Base-by-base conservation (phyloP, 2,888 invertebrate species). In the Acholoe squamosa region DNA sequence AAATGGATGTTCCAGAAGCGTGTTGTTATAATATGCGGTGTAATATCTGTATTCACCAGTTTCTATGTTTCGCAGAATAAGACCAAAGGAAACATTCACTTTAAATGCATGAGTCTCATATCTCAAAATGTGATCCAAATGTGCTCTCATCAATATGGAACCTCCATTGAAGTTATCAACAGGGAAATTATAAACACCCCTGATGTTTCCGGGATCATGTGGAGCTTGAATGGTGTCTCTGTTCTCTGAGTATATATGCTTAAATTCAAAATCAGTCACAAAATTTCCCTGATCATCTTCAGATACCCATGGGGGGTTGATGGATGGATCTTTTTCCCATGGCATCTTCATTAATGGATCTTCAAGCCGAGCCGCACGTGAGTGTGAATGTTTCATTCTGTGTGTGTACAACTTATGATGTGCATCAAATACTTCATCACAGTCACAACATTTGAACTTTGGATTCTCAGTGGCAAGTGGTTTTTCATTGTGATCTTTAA, bases 11-110 rank as follows among this genome's bases (percentile, higher is more conserved):
- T 84, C n/a, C 12, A 84, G 33, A 0, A 84, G 1, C n/a, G 34
- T 31, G 25, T 61, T 61, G 19, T 84, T 84, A 19, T 22, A 84
- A 43, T 52, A 51, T 19, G 84, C 84, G 12, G 43, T 51, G 19
- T n/a, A 84, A 43, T 51, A 84, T 34, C 84, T 12, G 43, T 84
- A 84, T 84, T 84, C 84, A 12, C 84, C 84, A n/a, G 84, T 84
- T 43, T 84, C 84, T 7, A 84, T n/a, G 84, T 84, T 22, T 43
- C 84, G 12, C 84, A 84, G 34, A 1, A 84, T 12, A 1, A 51
- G 0, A 22, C 51, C 43, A 51, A 84, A 52, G 22, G 84, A 12
- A 3, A 84, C 0, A 34, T 84, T 34, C 3, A 84, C 19, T 34
- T 34, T 84, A 28, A 84, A 84, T 0, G 84, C 16, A n/a, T 84